phyloP scores from a whole-genome alignment of 2,888 invertebrate genomes.

The Drosophila mercatorum region DNA sequence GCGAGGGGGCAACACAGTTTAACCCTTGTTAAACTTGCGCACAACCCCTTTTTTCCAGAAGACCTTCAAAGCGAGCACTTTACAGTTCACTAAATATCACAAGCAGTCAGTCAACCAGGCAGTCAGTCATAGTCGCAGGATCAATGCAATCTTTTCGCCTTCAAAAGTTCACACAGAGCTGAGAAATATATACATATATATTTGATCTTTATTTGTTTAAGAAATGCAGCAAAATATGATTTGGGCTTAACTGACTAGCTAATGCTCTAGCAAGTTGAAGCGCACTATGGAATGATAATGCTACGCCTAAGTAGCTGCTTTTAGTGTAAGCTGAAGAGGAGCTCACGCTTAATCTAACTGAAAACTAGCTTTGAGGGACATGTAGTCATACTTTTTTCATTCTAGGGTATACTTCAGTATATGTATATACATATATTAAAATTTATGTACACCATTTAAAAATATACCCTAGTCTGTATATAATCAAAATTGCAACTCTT shows the following conservation, averaged over 20 bases:
- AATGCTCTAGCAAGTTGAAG: background rate
- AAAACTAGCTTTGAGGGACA: background rate
- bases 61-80: slow-evolving; percentile 28
- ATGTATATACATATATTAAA: no score
- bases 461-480: no score
- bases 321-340: no score
- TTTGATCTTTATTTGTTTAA: slow-evolving; percentile 42
- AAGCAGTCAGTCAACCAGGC: slow-evolving; percentile 1
- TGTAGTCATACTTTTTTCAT: background rate
- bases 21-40: slow-evolving; percentile 73
- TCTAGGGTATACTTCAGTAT: no score
- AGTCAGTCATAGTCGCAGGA: slow-evolving; percentile 7
- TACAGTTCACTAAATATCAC: slow-evolving; percentile 64
- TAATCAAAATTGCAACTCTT: no score
- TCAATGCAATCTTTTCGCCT: slow-evolving; percentile 42
- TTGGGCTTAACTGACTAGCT: background rate
- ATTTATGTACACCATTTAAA: no score
- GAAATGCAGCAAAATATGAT: slow-evolving; percentile 16
- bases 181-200: background rate
- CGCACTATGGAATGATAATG: no score
- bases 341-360: background rate
- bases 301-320: no score
- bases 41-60: slow-evolving; percentile 54
- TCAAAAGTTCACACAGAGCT: slow-evolving; percentile 19
- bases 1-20: slow-evolving; percentile 71